Evolutionary conservation across 1,140 invertebrate genomes (phyloP).

Genomic region (Bombus consobrinus): DNA sequence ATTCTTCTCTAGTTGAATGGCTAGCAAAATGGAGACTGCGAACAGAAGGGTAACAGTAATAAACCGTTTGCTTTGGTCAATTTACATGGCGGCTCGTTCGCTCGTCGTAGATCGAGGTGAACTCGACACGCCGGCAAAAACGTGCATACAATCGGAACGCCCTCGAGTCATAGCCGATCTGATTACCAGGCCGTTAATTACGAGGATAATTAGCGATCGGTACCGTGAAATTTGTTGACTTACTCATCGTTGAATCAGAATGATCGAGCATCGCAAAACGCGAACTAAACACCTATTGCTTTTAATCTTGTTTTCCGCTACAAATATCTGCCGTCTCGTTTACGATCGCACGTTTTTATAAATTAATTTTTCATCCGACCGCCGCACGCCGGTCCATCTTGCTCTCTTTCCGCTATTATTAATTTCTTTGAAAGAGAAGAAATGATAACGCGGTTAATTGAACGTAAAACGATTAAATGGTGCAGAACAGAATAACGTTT

Average conservation of each 20-base stretch:
- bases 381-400: neutral
- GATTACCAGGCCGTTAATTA: conserved; percentile 59
- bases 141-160: conserved; percentile 58
- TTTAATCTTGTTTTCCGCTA: neutral
- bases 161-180: conserved; percentile 53
- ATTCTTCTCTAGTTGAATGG: neutral
- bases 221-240: conserved; percentile 9
- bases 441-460: neutral
- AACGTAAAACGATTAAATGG: neutral
- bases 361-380: neutral
- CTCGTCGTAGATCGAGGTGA: conserved; percentile 38
- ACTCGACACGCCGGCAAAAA: conserved; percentile 42
- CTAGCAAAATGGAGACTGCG: neutral
- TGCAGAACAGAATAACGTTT: neutral
- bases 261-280: neutral
- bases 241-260: neutral
- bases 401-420: neutral
- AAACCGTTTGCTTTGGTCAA: conserved; percentile 25
- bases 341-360: neutral
- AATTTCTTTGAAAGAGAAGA: neutral
- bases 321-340: no score
- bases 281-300: neutral
- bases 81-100: conserved; percentile 41
- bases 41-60: conserved; percentile 11
- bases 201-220: conserved; percentile 58